Base-by-base conservation (phyloP, 2,797 vertebrate genomes). In the Typhlichthys eigenmanni region DNA sequence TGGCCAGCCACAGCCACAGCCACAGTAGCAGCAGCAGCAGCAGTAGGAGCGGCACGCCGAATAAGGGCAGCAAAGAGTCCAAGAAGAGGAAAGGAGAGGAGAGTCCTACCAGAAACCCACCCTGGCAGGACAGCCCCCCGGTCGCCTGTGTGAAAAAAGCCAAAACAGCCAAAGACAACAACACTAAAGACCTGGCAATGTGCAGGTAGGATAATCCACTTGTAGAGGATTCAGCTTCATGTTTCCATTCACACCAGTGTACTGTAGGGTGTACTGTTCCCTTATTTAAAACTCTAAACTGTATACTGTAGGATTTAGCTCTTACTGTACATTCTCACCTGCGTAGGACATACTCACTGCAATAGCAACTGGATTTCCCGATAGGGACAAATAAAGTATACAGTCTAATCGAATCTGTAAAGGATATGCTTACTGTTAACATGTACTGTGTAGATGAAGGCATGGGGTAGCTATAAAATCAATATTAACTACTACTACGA, bases 21-120 rank as follows among this genome's bases (percentile, higher is more conserved):
- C 93, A 91, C 14, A 60, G 58, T 48, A 93, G 91, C 24, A 48
- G 48, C 51, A 69, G 64, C 2, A 47, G 86, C 70, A 92, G 91
- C 51, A 92, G 91, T 17, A 53, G 56, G 34, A 70, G 69, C 3
- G 49, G 86, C 71, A 91, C 91, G 29, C 78, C 92, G 68, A 95
- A 92, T 84, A 94, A 91, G 86, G 91, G 85, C 71, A 91, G 81
- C 78, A 91, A 89, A 68, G 95, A 95, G 10, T 53, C 86, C 34
- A 95, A 91, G 71, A 96, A 94, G 83, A 92, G 91, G 72, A 94
- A 93, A 83, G 79, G 81, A 0, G 94, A 95, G 55, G 94, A 95
- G 74, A 93, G 67, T 67, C 65, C 85, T 59, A 85, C 86, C 58
- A 13, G 80, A 55, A 93, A 68, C 69, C 82, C 90, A 32, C 68